Base-by-base conservation (phyloP, 2,888 invertebrate species). In the Parochlus steinenii region DNA sequence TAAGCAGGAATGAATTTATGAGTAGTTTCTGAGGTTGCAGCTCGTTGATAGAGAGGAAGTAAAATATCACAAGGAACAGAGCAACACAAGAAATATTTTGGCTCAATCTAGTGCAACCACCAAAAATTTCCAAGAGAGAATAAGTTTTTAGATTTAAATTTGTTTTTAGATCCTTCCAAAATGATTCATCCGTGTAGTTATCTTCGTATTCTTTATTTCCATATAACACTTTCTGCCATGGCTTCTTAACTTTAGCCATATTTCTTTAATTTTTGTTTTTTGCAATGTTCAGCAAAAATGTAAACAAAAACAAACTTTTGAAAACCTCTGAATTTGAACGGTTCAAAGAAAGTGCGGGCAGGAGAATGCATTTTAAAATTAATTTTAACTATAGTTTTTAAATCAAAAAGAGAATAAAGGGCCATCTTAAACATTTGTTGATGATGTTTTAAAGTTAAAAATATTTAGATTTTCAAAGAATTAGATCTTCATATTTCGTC, bases 221-320 rank as follows among this genome's bases (percentile, higher is more conserved):
- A 50, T 92, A 95, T 12, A 95, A 61, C 49, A 87, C 82, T 61
- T 92, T 93, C 44, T 71, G 70, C 92, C 93, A 92, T 1, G 63
- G 62, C 46, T 63, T 67, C 12, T 18, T 26, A 22, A 8, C 10
- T 22, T 22, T 22, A 22, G 22, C n/a, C n/a, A n/a, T n/a, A n/a
- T n/a, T n/a, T n/a, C n/a, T n/a, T n/a, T n/a, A n/a, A n/a, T n/a
- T n/a, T n/a, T n/a, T n/a, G n/a, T n/a, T n/a, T n/a, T n/a, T n/a
- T n/a, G n/a, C n/a, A n/a, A n/a, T n/a, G n/a, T n/a, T n/a, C n/a
- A n/a, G n/a, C n/a, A n/a, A n/a, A n/a, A n/a, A n/a, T n/a, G n/a
- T n/a, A n/a, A n/a, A n/a, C n/a, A n/a, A n/a, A n/a, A n/a, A n/a
- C n/a, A n/a, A n/a, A n/a, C n/a, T n/a, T n/a, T n/a, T n/a, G n/a